phyloP scores from a whole-genome alignment of 2,797 vertebrate genomes.

The Percopsis omiscomaycus region DNA sequence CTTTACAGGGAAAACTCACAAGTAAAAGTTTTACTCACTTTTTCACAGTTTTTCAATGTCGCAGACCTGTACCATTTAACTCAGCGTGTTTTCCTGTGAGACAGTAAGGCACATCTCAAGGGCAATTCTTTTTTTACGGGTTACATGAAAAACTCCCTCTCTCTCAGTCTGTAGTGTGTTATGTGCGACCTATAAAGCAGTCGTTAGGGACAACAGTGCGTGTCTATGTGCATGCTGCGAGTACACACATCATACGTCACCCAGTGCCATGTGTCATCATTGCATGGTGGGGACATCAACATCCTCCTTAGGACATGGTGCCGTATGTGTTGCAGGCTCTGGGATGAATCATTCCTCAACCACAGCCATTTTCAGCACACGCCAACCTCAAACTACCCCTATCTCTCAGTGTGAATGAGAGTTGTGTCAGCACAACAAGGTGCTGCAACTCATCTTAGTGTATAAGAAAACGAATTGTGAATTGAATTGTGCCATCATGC shows the following conservation, averaged over 20 bases:
- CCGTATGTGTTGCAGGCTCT: conserved; percentile 49
- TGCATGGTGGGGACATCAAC: conserved; percentile 53
- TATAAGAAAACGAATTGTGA: conserved; percentile 27
- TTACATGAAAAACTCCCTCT: conserved; percentile 10
- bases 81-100: conserved; percentile 53
- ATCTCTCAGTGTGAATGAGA: conserved; percentile 58
- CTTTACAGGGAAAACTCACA: neutral
- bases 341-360: conserved; percentile 62
- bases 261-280: conserved; percentile 53
- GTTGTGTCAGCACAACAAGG: conserved; percentile 59
- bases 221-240: conserved; percentile 54
- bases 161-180: conserved; percentile 14
- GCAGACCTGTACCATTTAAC: conserved; percentile 38
- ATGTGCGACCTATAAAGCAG: conserved; percentile 67
- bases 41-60: conserved; percentile 45
- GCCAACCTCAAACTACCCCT: conserved; percentile 33
- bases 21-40: neutral
- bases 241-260: conserved; percentile 69
- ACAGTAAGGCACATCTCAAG: conserved; percentile 60
- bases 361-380: conserved; percentile 23
- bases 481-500: conserved; percentile 32
- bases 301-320: conserved; percentile 48
- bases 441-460: conserved; percentile 40
- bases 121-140: conserved; percentile 49
- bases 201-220: conserved; percentile 35